Evolutionary conservation across 2,888 invertebrate species (phyloP), one percentile per base, ranked within the genome.

Genomic region (Pharmacophagus antenor): DNA sequence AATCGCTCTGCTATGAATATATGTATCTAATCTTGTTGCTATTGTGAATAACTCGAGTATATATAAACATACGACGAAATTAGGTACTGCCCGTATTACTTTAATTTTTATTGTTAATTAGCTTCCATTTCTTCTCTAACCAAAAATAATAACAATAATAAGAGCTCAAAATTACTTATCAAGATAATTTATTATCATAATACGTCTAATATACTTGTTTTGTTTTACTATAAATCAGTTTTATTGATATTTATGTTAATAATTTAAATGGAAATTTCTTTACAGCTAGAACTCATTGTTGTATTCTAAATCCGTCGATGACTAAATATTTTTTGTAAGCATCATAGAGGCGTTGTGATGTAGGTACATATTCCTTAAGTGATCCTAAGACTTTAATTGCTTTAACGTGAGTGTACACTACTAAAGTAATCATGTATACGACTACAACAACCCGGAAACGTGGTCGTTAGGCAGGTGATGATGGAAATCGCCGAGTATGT

Each of bases 381-480:
- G 44, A n/a, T 21, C 25, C n/a, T 31, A 51, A 41, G 23, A 2
- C 21, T 51, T 57, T 51, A 53, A 58, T 58, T 58, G 48, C 53
- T 42, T 58, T 41, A 47, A n/a, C 53, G 48, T 53, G 51, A 37
- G 47, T 22, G 5, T 52, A 53, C 18, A 46, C 20, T 15, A 22
- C 31, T 17, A 25, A 12, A 42, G 25, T 23, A 44, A n/a, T 12
- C 42, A 42, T 10, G 21, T 23, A 48, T 37, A 41, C 22, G 46
- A 41, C 41, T 53, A 58, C 15, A 47, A 53, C 71, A 31, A 85
- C 83, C 76, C 85, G 86, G 86, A 88, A 86, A 70, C 71, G 72
- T 56, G 61, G 73, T 73, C 63, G 70, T 69, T 64, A 73, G 62
- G 70, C 72, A 71, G 71, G 70, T 52, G 50, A 69, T 71, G 66